Evolutionary conservation across 2,888 invertebrate genomes (phyloP).

Genomic region (Eupeodes luniger): DNA sequence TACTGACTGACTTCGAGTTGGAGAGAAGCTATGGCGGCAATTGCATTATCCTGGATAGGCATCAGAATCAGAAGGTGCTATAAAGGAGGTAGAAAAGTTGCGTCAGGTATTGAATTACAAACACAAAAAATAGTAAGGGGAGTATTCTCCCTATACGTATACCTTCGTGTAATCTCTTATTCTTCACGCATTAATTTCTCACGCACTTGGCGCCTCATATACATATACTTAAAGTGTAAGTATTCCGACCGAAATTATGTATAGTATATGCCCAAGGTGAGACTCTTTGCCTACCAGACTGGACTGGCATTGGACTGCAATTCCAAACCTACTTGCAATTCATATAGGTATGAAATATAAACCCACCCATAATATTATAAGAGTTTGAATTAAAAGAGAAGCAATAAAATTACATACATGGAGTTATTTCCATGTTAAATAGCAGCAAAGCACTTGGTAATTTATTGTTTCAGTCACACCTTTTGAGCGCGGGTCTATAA

Average conservation of each 20-base stretch:
- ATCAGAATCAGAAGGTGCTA: not conserved
- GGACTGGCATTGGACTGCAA: not conserved
- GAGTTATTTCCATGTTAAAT: conserved; percentile 13
- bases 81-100: conserved; percentile 20
- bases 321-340: not conserved
- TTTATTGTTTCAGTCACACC: conserved; percentile 65
- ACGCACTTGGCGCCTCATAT: conserved; percentile 72
- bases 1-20: not conserved
- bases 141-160: not conserved
- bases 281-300: not conserved
- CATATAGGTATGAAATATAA: not conserved
- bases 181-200: conserved; percentile 69
- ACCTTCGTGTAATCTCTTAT: conserved; percentile 9
- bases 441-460: conserved; percentile 39
- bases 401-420: conserved; percentile 63
- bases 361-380: conserved; percentile 3
- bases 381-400: conserved; percentile 44
- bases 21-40: conserved; percentile 42
- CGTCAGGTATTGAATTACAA: conserved; percentile 65
- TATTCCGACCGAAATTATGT: conserved; percentile 9
- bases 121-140: conserved; percentile 17
- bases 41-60: conserved; percentile 40
- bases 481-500: not conserved
- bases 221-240: not conserved
- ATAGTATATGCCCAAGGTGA: conserved; percentile 40